These are phyloP conservation scores for Gallinago jamesoni DNA, from an alignment of 2,113 vertebrate genomes.

Conservation along the genomic window DNA sequence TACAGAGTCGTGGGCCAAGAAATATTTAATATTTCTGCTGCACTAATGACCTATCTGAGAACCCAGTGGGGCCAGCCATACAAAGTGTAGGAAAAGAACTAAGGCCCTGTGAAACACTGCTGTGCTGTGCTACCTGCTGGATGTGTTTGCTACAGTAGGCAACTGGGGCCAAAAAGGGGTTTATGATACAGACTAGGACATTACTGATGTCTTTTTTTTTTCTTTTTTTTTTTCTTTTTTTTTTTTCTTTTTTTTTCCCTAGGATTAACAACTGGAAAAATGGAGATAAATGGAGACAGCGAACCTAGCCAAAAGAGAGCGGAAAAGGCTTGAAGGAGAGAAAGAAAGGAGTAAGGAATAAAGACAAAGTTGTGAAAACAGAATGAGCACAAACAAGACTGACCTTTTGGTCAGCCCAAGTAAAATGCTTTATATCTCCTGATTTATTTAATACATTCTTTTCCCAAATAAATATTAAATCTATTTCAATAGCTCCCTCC, in stretches of 20 bases:
- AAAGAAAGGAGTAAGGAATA: neutral
- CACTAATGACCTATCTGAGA: neutral
- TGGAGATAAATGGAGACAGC: neutral
- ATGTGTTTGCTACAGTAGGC: neutral
- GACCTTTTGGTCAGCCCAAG: neutral
- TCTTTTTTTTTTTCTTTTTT: neutral
- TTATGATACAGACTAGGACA: neutral
- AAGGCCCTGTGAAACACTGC: neutral
- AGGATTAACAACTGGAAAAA: slow-evolving; percentile 6
- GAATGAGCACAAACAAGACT: neutral
- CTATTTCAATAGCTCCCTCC: neutral
- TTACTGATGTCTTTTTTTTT: neutral
- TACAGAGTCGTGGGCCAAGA: neutral
- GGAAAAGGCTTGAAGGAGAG: neutral
- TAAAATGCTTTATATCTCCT: neutral
- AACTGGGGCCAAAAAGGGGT: neutral
- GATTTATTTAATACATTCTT: neutral
- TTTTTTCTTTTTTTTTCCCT: no score
- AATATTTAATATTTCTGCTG: slow-evolving; percentile 2
- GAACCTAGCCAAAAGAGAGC: neutral
- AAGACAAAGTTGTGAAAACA: neutral
- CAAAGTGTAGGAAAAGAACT: neutral
- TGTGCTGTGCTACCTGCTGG: neutral
- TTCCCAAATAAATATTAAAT: neutral
- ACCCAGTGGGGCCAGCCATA: neutral